Evolutionary conservation across 2,888 invertebrate genomes (phyloP).

Genomic region (Callosobruchus maculatus): DNA sequence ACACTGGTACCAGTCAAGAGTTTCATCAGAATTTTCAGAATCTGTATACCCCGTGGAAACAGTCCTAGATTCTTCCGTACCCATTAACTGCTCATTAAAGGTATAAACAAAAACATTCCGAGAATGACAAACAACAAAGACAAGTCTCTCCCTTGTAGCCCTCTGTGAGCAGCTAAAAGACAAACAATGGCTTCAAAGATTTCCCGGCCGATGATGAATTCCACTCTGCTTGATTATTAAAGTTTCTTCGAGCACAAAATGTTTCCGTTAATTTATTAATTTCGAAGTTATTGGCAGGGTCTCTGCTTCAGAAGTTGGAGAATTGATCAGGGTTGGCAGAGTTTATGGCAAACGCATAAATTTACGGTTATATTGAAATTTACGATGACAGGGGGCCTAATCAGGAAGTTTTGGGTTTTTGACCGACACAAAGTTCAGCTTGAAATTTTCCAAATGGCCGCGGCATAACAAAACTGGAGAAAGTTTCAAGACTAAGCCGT

Average conservation of each 20-base stretch:
- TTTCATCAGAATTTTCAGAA: too few species aligned
- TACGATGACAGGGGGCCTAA: background rate
- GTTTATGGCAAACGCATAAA: background rate
- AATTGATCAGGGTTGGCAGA: background rate
- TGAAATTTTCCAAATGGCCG: background rate
- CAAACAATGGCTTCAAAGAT: slow-evolving; percentile 20
- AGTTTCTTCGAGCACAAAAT: slow-evolving; percentile 1
- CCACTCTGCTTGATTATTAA: slow-evolving; percentile 10
- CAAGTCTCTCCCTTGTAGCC: background rate
- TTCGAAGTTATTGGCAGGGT: slow-evolving; percentile 13
- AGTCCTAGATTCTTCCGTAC: background rate
- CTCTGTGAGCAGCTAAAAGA: slow-evolving; percentile 1
- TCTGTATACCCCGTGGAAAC: background rate
- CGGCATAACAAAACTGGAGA: too few species aligned
- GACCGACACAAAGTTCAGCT: background rate
- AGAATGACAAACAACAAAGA: background rate
- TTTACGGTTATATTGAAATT: background rate
- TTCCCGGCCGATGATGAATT: slow-evolving; percentile 9
- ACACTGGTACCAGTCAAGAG: too few species aligned
- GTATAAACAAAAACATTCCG: background rate
- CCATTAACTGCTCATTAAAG: background rate
- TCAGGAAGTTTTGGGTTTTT: background rate
- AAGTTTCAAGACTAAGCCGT: too few species aligned
- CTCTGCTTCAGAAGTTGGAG: background rate
- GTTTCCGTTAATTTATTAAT: slow-evolving; percentile 16